Evolutionary conservation across 2,797 vertebrate species (phyloP).

Genomic region (Yasuhikotakia modesta): DNA sequence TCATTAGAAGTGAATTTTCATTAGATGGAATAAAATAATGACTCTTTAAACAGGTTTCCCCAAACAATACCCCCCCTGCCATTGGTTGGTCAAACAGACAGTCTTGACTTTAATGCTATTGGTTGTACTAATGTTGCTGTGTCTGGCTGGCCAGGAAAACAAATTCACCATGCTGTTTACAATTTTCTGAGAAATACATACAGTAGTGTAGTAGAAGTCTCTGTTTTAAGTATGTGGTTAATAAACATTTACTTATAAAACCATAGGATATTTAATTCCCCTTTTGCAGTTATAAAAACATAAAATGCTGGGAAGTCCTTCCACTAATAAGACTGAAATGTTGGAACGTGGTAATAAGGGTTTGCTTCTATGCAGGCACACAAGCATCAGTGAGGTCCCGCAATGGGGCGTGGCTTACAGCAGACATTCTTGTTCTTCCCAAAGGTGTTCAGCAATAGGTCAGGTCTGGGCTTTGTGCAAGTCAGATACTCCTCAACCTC

Average conservation of each 20-base stretch:
- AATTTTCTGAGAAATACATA: too few relatives aligned
- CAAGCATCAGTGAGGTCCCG: too few relatives aligned
- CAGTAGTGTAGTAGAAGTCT: too few relatives aligned
- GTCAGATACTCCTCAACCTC: neutral
- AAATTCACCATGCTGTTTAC: too few relatives aligned
- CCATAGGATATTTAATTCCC: too few relatives aligned
- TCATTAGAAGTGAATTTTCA: neutral
- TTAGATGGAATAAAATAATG: neutral
- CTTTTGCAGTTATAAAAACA: too few relatives aligned
- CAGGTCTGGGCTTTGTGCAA: neutral
- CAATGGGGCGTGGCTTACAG: neutral
- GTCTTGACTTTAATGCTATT: neutral
- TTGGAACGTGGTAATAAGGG: too few relatives aligned
- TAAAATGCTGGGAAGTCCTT: neutral
- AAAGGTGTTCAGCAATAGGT: neutral
- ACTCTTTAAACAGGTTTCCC: slow-evolving; percentile 1
- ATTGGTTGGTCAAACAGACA: too few relatives aligned
- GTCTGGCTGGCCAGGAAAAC: neutral
- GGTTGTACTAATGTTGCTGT: neutral
- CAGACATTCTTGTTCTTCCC: neutral
- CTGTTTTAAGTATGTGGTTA: too few relatives aligned
- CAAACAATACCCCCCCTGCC: too few relatives aligned
- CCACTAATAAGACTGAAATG: neutral
- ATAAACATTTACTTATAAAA: too few relatives aligned
- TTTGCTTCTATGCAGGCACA: too few relatives aligned